Evolutionary conservation across 2,888 invertebrate species (phyloP).

Genomic region (Brachypalpus laphriformis): DNA sequence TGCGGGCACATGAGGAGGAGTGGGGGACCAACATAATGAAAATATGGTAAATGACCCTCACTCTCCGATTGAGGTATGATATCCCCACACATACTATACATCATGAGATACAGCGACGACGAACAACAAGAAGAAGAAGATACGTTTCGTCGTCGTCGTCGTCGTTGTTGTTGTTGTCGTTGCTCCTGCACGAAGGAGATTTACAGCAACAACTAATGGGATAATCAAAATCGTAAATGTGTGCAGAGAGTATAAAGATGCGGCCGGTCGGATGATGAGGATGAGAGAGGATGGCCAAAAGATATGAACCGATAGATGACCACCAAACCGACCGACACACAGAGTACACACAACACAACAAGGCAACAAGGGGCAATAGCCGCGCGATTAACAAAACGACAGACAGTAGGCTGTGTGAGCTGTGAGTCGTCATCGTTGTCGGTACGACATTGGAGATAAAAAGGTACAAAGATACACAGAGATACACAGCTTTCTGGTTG

Average conservation of each 20-base stretch:
- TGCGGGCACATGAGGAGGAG: constrained; percentile 2
- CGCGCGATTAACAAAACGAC: constrained; percentile 40
- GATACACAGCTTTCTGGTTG: constrained; percentile 23
- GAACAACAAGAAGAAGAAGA: background rate
- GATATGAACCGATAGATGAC: constrained; percentile 44
- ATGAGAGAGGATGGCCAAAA: constrained; percentile 9
- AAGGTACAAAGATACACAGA: constrained; percentile 38
- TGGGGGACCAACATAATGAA: constrained; percentile 37
- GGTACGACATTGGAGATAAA: constrained; percentile 18
- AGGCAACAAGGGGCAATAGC: constrained; percentile 38
- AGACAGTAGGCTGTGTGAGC: constrained; percentile 15
- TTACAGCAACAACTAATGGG: constrained; percentile 37
- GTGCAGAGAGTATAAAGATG: constrained; percentile 7
- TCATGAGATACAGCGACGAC: background rate
- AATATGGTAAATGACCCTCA: constrained; percentile 61
- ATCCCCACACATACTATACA: background rate
- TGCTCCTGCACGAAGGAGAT: constrained; percentile 26
- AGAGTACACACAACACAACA: constrained; percentile 9
- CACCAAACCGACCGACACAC: constrained; percentile 22
- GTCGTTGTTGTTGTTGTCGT: background rate
- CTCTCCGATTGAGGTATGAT: background rate
- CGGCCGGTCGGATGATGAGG: constrained; percentile 1
- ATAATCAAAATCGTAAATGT: constrained; percentile 55
- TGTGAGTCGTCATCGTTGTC: background rate
- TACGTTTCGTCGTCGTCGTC: background rate